These are phyloP conservation scores for Alviniconcha strummeri DNA, from an alignment of 2,888 invertebrate species.

Conservation along the genomic window DNA sequence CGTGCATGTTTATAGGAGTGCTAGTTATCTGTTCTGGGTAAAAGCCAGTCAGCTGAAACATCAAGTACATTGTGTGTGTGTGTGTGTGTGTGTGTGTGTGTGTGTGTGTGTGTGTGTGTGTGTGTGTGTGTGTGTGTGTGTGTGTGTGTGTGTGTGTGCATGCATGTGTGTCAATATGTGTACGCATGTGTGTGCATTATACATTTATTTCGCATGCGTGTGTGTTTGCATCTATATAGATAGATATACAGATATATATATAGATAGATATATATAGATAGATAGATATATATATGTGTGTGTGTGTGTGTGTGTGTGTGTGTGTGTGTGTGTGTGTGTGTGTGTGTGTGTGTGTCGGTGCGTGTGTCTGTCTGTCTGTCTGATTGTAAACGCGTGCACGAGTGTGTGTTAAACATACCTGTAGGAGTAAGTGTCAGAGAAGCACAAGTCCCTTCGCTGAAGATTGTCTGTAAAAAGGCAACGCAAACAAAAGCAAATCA, in stretches of 20 bases:
- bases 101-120: not conserved
- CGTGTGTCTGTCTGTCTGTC: not conserved
- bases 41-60: too few relatives aligned
- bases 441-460: too few relatives aligned
- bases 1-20: too few relatives aligned
- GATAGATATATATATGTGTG: not conserved
- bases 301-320: conserved; percentile 9
- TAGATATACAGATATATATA: too few relatives aligned
- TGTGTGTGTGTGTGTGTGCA: conserved; percentile 6
- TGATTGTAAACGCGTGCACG: not conserved
- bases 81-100: conserved; percentile 11
- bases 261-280: not conserved
- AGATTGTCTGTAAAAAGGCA: too few relatives aligned
- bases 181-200: too few relatives aligned
- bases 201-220: too few relatives aligned
- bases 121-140: conserved; percentile 3
- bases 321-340: not conserved
- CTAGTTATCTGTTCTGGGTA: too few relatives aligned
- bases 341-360: not conserved
- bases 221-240: not conserved
- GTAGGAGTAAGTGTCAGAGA: too few relatives aligned
- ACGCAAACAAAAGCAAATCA: too few relatives aligned
- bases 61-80: not conserved
- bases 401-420: not conserved
- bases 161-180: not conserved